These are phyloP conservation scores for Masnerella sp. DNA, from an alignment of 2,888 invertebrate genomes.

Conservation along the genomic window DNA sequence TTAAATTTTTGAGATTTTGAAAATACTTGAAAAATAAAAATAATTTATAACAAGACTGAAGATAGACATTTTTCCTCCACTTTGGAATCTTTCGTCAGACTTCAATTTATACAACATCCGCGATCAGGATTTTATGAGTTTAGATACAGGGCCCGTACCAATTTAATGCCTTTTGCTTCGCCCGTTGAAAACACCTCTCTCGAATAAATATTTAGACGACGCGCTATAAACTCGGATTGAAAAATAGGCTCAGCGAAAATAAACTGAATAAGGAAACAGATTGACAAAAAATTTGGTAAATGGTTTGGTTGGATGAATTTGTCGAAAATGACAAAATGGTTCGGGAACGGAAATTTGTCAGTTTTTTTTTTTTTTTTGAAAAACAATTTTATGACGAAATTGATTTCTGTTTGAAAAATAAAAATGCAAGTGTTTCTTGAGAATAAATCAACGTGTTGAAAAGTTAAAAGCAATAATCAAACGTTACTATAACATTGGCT, in stretches of 20 bases:
- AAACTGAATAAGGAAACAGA: too few relatives aligned
- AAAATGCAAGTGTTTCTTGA: not conserved
- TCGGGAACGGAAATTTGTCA: too few relatives aligned
- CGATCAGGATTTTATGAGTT: slow-evolving; percentile 17
- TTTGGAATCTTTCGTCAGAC: slow-evolving; percentile 8
- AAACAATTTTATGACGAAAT: too few relatives aligned
- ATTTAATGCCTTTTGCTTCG: slow-evolving; percentile 36
- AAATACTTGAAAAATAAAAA: too few relatives aligned
- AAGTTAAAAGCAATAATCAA: slow-evolving; percentile 31
- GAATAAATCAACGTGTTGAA: slow-evolving; percentile 10
- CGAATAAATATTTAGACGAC: slow-evolving; percentile 25
- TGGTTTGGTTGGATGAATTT: too few relatives aligned
- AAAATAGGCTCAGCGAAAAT: too few relatives aligned
- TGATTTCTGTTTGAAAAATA: too few relatives aligned
- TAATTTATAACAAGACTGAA: too few relatives aligned
- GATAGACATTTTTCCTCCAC: not conserved
- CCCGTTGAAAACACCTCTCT: slow-evolving; percentile 20
- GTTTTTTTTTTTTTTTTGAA: not conserved
- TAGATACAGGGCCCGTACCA: slow-evolving; percentile 20
- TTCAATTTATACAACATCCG: slow-evolving; percentile 7
- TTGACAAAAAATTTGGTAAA: not conserved
- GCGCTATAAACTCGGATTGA: slow-evolving; percentile 6
- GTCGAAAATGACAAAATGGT: too few relatives aligned
- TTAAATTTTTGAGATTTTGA: too few relatives aligned
- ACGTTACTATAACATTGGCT: slow-evolving; percentile 29